phyloP scores from a whole-genome alignment of 2,113 vertebrate genomes.

The Phyllopteryx taeniolatus region DNA sequence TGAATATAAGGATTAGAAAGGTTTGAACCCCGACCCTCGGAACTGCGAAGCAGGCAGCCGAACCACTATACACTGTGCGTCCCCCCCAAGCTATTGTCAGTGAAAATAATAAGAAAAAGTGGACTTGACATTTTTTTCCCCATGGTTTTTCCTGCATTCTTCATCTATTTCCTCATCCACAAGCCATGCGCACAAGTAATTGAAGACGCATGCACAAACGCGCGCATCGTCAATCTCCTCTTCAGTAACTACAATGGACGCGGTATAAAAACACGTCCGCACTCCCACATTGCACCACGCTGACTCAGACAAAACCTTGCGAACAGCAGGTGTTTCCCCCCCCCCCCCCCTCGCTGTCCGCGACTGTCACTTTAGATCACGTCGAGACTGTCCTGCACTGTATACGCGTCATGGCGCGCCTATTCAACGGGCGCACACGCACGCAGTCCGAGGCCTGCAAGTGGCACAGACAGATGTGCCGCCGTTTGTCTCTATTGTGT shows the following conservation, averaged over 20 bases:
- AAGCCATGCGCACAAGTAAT: not conserved
- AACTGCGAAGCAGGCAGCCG: too few relatives aligned
- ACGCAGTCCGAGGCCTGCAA: slow-evolving; percentile 23
- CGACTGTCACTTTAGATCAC: slow-evolving; percentile 46
- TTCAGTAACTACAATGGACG: not conserved
- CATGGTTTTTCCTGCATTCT: not conserved
- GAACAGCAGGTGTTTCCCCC: slow-evolving; percentile 46
- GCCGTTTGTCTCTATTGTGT: slow-evolving; percentile 72
- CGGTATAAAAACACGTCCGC: not conserved
- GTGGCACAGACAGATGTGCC: slow-evolving; percentile 64
- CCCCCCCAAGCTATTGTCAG: too few relatives aligned
- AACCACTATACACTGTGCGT: too few relatives aligned
- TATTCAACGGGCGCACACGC: slow-evolving; percentile 22
- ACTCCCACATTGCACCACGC: not conserved
- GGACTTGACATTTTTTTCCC: not conserved
- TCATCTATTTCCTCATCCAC: not conserved
- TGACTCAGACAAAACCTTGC: not conserved
- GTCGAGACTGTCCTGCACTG: slow-evolving; percentile 36
- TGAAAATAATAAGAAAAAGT: too few relatives aligned
- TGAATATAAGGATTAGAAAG: too few relatives aligned
- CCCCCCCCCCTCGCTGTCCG: not conserved
- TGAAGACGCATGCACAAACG: not conserved
- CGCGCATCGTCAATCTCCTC: not conserved
- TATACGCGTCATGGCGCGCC: slow-evolving; percentile 43
- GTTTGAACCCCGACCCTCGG: too few relatives aligned